A percentile compares a stretch with the other conserved stretches of the same genome.
phyloP scores from a whole-genome alignment of 92 coral and sea anemone genomes.

The Zoanthus gigantus region DNA sequence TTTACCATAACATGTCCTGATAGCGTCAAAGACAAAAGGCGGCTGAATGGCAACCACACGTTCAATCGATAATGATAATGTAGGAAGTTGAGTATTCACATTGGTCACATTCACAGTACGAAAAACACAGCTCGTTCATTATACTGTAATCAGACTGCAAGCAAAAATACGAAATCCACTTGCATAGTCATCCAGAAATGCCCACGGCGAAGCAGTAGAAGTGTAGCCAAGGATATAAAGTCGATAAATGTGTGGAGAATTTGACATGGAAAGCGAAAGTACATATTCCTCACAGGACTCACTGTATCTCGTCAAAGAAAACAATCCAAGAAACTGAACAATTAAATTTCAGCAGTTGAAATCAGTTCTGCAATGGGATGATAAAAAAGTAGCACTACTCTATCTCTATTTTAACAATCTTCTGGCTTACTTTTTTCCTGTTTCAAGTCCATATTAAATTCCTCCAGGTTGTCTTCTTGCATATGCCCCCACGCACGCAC shows the following conservation, averaged over 20 bases:
- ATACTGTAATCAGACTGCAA: not conserved
- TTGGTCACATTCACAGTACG: not conserved
- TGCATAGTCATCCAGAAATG: not conserved
- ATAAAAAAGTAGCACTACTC: not conserved
- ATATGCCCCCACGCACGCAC: slow-evolving; percentile 99
- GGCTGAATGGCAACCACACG: not conserved
- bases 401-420: not conserved
- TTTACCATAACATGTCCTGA: not conserved
- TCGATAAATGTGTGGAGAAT: not conserved
- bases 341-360: not conserved
- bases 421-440: not conserved
- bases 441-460: slow-evolving; percentile 30
- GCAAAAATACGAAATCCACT: not conserved
- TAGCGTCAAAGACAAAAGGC: not conserved
- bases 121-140: not conserved
- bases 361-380: not conserved
- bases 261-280: not conserved
- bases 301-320: not conserved
- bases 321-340: not conserved
- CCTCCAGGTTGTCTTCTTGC: slow-evolving; percentile 94
- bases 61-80: not conserved
- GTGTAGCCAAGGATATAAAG: not conserved
- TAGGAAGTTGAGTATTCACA: not conserved
- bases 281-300: not conserved
- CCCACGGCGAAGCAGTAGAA: not conserved